These are phyloP conservation scores for Somateria mollissima DNA, from an alignment of 2,797 vertebrate genomes.

Conservation along the genomic window DNA sequence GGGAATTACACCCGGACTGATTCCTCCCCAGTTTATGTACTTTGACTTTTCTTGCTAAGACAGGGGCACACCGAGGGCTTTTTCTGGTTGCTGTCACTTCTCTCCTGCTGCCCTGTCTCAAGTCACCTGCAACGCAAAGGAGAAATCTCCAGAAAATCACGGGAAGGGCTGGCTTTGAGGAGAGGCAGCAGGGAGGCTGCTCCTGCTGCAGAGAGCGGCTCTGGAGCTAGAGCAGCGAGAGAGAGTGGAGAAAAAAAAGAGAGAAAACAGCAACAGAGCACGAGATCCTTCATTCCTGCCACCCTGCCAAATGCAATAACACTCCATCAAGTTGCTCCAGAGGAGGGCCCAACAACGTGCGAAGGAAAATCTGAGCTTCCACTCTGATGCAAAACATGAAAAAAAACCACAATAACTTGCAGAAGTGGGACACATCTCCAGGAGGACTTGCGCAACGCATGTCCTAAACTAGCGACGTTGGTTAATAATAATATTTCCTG, in stretches of 20 bases:
- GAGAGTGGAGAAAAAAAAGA: background rate
- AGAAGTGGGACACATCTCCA: fast-evolving
- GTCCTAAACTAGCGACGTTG: fast-evolving
- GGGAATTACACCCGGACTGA: fast-evolving
- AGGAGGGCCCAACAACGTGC: background rate
- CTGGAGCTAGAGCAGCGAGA: background rate
- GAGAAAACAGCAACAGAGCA: background rate
- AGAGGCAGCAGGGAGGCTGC: background rate
- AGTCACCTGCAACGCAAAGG: background rate
- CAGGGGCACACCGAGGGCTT: background rate
- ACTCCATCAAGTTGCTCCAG: background rate
- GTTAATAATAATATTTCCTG: background rate
- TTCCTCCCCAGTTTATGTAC: background rate
- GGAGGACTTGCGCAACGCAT: fast-evolving
- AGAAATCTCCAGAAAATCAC: background rate
- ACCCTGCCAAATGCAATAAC: background rate
- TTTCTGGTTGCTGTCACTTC: background rate
- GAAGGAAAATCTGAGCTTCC: background rate
- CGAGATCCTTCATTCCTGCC: background rate
- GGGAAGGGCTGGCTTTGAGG: background rate
- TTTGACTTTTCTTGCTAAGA: background rate
- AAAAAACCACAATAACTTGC: too few species aligned
- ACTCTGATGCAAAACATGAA: background rate
- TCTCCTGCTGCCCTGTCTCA: background rate
- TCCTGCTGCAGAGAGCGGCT: background rate